Base-by-base conservation (phyloP, 2,888 invertebrate genomes). In the Rotaria magnacalcarata region DNA sequence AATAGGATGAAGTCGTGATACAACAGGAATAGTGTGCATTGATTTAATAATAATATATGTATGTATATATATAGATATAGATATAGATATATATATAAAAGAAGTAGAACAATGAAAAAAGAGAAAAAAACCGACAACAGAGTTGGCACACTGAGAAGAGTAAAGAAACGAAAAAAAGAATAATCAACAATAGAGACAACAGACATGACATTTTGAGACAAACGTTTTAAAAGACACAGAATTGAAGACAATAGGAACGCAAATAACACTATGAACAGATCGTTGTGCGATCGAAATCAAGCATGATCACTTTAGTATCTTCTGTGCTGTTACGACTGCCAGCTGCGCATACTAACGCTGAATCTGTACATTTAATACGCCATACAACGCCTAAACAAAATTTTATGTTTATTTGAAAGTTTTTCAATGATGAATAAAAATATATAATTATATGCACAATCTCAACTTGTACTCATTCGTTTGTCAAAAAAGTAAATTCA, bases 241-340 rank as follows among this genome's bases (percentile, higher is more conserved):
- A 84, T 84, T 84, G 24, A 84, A 84, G 47, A 84, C 52, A 84
- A 84, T 84, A 84, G 27, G 34, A 84, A 84, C 27, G 27, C 47
- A 67, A 6, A 67, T 67, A 67, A 52, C 7, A 34, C 34, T 67
- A 67, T 67, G 67, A 67, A 67, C 67, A 67, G 34, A 67, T 67
- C 67, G 85, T 84, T 41, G 86, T 85, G 75, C 86, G 85, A 92
- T 97, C 97, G 92, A 99, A 99, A 92, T 99, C 96, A 88, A 99
- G 93, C 60, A 99, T 96, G 89, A 99, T 94, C 56, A 99, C 93
- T 92, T 99, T 99, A 14, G 99, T 99, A 92, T 98, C 98, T 92
- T 99, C 99, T 14, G 97, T 98, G 87, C 97, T 97, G 90, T 98
- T 99, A 60, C 99, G 94, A 88, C 97, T 97, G 87, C 99, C 99